phyloP scores from a whole-genome alignment of 2,113 vertebrate species.

The Athene cunicularia region DNA sequence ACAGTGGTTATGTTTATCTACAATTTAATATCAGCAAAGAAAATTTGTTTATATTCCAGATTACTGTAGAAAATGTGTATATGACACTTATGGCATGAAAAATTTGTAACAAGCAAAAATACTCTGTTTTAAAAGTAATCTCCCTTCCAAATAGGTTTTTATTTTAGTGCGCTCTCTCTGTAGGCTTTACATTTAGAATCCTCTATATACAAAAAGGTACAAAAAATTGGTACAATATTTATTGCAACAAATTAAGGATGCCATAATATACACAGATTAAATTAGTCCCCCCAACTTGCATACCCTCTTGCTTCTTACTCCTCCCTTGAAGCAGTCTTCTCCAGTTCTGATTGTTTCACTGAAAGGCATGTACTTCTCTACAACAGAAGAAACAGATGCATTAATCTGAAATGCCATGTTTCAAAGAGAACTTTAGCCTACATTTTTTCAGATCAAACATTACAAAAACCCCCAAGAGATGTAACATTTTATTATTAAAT shows the following conservation, averaged over 20 bases:
- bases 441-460: background rate
- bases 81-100: constrained; percentile 25
- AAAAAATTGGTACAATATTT: constrained; percentile 67
- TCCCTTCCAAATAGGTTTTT: constrained; percentile 27
- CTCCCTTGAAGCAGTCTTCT: constrained; percentile 61
- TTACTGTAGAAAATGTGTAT: constrained; percentile 38
- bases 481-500: background rate
- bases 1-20: constrained; percentile 26
- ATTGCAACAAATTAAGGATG: constrained; percentile 64
- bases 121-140: constrained; percentile 32
- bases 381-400: constrained; percentile 52
- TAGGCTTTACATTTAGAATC: constrained; percentile 32
- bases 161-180: constrained; percentile 6
- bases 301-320: constrained; percentile 69
- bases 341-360: constrained; percentile 66
- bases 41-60: constrained; percentile 6
- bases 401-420: constrained; percentile 3
- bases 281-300: constrained; percentile 4
- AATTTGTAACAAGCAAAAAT: constrained; percentile 54
- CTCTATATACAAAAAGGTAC: constrained; percentile 63
- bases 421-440: background rate
- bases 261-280: constrained; percentile 63
- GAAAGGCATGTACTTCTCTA: constrained; percentile 82
- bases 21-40: constrained; percentile 27
- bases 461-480: accelerated